Evolutionary conservation across 1,140 invertebrate genomes (phyloP).

Genomic region (Drosophila athabasca): DNA sequence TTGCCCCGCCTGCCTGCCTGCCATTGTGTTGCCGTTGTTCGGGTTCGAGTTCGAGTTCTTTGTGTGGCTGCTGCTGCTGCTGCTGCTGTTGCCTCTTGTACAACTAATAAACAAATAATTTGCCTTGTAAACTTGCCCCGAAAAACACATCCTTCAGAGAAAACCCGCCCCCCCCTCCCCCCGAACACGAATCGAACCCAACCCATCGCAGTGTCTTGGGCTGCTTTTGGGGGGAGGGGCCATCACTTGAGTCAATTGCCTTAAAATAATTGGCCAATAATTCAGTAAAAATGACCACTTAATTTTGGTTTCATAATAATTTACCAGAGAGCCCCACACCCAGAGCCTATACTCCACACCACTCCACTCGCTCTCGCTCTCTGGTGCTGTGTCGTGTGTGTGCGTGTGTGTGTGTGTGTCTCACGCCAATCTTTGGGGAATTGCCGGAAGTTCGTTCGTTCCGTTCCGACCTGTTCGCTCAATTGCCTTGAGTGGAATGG

Average conservation of each 20-base stretch:
- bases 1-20: constrained; percentile 24
- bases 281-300: constrained; percentile 79
- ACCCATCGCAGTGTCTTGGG: constrained; percentile 18
- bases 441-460: constrained; percentile 53
- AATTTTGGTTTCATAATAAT: constrained; percentile 75
- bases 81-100: constrained; percentile 21
- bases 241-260: constrained; percentile 75
- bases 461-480: constrained; percentile 26
- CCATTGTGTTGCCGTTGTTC: constrained; percentile 37
- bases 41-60: constrained; percentile 44
- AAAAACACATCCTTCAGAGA: too few relatives aligned
- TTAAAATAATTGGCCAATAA: constrained; percentile 81
- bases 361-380: too few relatives aligned
- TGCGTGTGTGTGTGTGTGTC: constrained; percentile 27
- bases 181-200: background rate
- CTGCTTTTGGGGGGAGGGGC: background rate
- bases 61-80: constrained; percentile 10
- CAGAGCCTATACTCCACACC: background rate
- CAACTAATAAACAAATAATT: constrained; percentile 79
- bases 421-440: constrained; percentile 68
- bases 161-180: background rate
- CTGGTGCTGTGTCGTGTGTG: too few relatives aligned
- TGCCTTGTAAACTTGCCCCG: constrained; percentile 57
- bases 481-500: constrained; percentile 35
- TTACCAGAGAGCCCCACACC: constrained; percentile 20